Base-by-base conservation (phyloP, 1,140 invertebrate species). In the Brachystomella parvula region DNA sequence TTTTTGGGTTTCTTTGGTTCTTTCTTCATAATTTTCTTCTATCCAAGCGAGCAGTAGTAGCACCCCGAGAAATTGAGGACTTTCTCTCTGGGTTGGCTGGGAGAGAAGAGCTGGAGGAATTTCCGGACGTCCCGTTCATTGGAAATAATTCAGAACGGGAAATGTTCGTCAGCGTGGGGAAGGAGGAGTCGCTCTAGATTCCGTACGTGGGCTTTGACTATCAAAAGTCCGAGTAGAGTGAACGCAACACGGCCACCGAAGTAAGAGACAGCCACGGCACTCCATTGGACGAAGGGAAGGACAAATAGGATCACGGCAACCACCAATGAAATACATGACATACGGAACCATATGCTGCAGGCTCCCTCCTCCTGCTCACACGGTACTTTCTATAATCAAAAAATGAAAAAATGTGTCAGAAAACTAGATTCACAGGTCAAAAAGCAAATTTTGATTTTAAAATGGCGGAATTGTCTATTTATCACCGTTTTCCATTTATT, bases 141-240 rank as follows among this genome's bases (percentile, higher is more conserved):
- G n/a, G n/a, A n/a, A 76, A 82, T 82, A 70, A 3, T 21, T 39
- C 44, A 69, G 19, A 69, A 61, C 24, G 47, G 26, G 2, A 53
- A 26, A 24, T 53, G 12, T 17, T 53, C 6, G 35, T 6, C 49
- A 24, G 49, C 6, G 12, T 12, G 49, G 12, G 12, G 12, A 24
- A 53, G 49, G 24, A 53, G 49, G 49, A 53, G 49, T 15, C 49
- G 49, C 49, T 15, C 49, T 6, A 53, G 49, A 26, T 53, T 53
- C 15, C 49, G 49, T 15, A 53, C 21, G 24, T 53, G 49, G 21
- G 24, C 24, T 26, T 53, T 53, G 49, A 53, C 49, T 6, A 53
- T 24, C 12, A 53, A 6, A 3, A 53, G 49, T 15, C 49, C 49
- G 21, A 53, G 49, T 12, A 53, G 49, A 6, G 6, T 53, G 49